These are phyloP conservation scores for Apotomis capreana DNA, from an alignment of 2,888 invertebrate species.

Conservation along the genomic window DNA sequence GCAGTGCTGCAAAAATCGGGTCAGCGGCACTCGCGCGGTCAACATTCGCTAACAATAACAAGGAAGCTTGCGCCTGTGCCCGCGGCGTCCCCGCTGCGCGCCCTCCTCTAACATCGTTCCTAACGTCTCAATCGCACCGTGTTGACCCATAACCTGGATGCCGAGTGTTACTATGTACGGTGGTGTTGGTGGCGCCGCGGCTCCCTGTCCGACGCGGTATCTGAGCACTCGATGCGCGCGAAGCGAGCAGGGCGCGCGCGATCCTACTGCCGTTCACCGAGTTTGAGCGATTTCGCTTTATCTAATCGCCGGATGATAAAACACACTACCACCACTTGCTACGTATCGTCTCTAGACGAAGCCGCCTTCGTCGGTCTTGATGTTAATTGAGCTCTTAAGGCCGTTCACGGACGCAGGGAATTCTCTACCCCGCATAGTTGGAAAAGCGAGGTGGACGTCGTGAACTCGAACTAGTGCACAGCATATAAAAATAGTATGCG, in stretches of 20 bases:
- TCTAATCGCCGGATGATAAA: constrained; percentile 75
- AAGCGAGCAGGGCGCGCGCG: constrained; percentile 56
- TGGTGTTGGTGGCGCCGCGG: constrained; percentile 3
- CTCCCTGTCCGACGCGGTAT: constrained; percentile 10
- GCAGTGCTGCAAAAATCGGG: constrained; percentile 37
- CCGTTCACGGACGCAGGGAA: constrained; percentile 12
- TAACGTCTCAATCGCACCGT: constrained; percentile 25
- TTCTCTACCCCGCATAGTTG: constrained; percentile 23
- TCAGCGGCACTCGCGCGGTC: constrained; percentile 55
- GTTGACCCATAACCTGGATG: constrained; percentile 4
- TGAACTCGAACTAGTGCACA: constrained; percentile 53
- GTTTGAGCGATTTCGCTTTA: constrained; percentile 66
- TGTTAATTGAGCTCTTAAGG: constrained; percentile 23
- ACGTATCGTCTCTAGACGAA: constrained; percentile 44
- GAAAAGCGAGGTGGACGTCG: constrained; percentile 39
- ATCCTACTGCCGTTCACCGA: constrained; percentile 61
- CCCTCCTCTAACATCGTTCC: constrained; percentile 33
- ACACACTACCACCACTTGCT: constrained; percentile 56
- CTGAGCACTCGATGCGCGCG: constrained; percentile 48
- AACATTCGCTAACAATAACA: constrained; percentile 68
- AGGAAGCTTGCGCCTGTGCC: constrained; percentile 47
- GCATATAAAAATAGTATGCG: constrained; percentile 56
- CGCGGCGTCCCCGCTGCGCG: constrained; percentile 32
- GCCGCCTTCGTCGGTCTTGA: constrained; percentile 31
- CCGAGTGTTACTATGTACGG: background rate